A percentile compares a stretch with the other conserved stretches of the same genome.
These are phyloP conservation scores for Microcebus griseorufus DNA, from an alignment of 2,113 vertebrate genomes.

Conservation along the genomic window DNA sequence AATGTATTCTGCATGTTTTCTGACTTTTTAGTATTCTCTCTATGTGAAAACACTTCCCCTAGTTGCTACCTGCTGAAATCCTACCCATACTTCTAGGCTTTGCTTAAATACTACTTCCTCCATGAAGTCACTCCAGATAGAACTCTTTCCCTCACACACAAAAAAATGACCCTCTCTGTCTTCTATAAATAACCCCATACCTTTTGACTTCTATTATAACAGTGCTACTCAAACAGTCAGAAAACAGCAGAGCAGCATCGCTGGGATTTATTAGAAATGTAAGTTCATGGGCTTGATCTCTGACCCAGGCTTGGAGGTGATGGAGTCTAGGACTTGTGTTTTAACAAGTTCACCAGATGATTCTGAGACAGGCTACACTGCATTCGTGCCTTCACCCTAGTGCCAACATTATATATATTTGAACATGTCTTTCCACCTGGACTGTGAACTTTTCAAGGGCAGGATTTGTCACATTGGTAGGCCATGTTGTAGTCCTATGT, in stretches of 20 bases:
- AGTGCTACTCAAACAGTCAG: not conserved
- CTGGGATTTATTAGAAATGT: not conserved
- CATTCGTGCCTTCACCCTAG: too few relatives aligned
- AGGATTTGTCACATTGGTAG: not conserved
- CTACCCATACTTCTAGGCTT: not conserved
- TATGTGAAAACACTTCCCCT: not conserved
- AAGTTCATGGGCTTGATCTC: not conserved
- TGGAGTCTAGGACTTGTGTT: not conserved
- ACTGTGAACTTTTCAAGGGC: not conserved
- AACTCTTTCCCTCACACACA: not conserved
- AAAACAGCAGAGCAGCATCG: not conserved
- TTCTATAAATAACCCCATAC: not conserved
- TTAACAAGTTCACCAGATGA: not conserved
- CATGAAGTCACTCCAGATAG: not conserved
- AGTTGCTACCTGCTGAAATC: not conserved
- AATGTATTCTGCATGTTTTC: not conserved
- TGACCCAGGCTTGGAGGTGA: not conserved
- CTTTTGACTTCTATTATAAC: conserved; percentile 18
- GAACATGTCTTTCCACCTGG: not conserved
- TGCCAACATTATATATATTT: not conserved
- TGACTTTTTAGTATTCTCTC: not conserved
- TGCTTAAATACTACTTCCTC: not conserved
- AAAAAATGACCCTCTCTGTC: not conserved
- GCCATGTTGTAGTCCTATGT: not conserved
- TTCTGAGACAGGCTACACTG: not conserved